A percentile compares a stretch with the other conserved stretches of the same genome.
These are phyloP conservation scores for Melanogrammus aeglefinus DNA, from an alignment of 2,797 vertebrate genomes.

Conservation along the genomic window DNA sequence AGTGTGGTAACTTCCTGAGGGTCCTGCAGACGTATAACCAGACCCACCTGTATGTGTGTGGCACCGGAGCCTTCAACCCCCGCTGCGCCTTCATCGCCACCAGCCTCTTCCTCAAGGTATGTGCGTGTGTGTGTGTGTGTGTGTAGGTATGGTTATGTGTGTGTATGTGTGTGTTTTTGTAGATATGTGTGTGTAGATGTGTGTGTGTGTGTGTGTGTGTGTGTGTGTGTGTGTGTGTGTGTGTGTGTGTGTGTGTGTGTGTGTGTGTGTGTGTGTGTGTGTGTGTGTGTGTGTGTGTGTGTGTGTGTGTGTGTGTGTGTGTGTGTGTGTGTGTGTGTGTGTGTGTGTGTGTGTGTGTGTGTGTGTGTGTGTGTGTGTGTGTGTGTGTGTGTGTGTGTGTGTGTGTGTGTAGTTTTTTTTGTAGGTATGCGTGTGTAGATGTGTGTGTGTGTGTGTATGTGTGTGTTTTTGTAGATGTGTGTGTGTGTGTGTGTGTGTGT, in stretches of 20 bases:
- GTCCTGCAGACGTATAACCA: constrained; percentile 78
- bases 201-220: no score
- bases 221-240: constrained; percentile 28
- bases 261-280: no score
- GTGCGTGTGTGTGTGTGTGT: constrained; percentile 18
- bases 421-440: no score
- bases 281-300: neutral
- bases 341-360: neutral
- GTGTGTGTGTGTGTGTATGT: no score
- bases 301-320: no score
- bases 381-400: no score
- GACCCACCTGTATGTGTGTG: constrained; percentile 80
- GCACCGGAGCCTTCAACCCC: constrained; percentile 81
- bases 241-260: constrained; percentile 15
- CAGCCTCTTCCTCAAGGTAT: constrained; percentile 71
- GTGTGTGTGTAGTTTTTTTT: no score
- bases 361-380: no score
- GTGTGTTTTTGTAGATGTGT: no score
- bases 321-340: no score
- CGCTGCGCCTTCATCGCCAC: constrained; percentile 75
- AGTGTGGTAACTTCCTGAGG: constrained; percentile 80
- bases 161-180: constrained; percentile 22
- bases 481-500: neutral
- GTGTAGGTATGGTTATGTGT: no score
- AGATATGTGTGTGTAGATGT: neutral